Base-by-base conservation (phyloP, 2,797 vertebrate genomes). In the Clarias platycephalus region DNA sequence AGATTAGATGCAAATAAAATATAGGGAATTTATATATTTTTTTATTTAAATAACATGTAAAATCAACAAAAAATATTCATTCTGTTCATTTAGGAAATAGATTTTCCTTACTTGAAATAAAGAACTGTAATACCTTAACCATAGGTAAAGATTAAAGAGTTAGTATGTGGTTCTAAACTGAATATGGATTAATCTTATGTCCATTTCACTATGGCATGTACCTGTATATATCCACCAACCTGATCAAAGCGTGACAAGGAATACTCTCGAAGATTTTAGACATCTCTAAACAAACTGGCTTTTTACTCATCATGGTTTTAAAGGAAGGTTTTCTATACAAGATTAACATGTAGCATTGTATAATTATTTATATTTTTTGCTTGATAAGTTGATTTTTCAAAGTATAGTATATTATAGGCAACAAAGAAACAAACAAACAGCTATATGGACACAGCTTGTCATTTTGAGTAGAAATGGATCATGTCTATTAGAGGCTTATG, bases 401-500 rank as follows among this genome's bases (percentile, higher is more conserved):
- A 12, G 18, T 55, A n/a, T 62, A 49, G 44, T 31, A 77, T 60
- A 40, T 60, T 60, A 77, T 60, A 77, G 57, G 20, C 8, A 76
- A 8, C 9, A 31, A 55, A 10, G 28, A 71, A 13, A 22, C 5
- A 22, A 20, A 10, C 53, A 71, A 24, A 34, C 12, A 22, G 9
- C 3, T 24, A 34, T 22, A 15, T 37, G 57, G 5, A 18, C 57
- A n/a, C 31, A 60, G 24, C 55, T 22, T 4, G 10, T 58, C 3
- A 60, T 78, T 74, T 58, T 31, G 26, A 37, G 34, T 37, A 37
- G 34, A 28, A 57, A 40, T 15, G 12, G 9, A 53, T 78, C 64
- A 31, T 28, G 16, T 64, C 82, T 85, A 71, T 83, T 20, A 10
- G 26, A 31, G 53, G 37, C 64, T 84, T 64, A 76, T 86, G 66